Percentiles rank a stretch among this genome's conserved stretches.
Evolutionary conservation across 2,888 invertebrate genomes (phyloP).

Genomic region (Prosapia bicincta): DNA sequence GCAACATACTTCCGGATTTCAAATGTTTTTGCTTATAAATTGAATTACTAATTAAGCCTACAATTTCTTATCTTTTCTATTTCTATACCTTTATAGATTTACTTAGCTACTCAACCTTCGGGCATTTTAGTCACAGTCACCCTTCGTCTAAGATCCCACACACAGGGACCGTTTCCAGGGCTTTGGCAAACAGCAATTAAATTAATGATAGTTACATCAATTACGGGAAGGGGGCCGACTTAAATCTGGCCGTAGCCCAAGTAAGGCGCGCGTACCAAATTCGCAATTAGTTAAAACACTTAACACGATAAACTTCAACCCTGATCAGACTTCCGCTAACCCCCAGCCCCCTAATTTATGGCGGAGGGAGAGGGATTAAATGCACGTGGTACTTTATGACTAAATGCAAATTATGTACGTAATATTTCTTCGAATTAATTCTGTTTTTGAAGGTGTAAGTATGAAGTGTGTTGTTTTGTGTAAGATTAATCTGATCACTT

Average conservation of each 20-base stretch:
- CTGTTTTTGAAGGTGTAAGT: too few species aligned
- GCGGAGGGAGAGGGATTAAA: not conserved
- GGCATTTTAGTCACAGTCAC: too few species aligned
- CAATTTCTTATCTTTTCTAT: too few species aligned
- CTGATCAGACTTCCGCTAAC: not conserved
- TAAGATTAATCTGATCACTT: too few species aligned
- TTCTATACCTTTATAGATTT: too few species aligned
- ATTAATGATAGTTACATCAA: slow-evolving; percentile 2
- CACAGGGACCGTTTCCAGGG: not conserved
- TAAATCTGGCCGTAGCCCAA: not conserved
- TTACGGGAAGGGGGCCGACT: not conserved
- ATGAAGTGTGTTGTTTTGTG: too few species aligned
- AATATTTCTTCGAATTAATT: not conserved
- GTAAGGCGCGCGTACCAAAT: not conserved
- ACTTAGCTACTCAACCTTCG: too few species aligned
- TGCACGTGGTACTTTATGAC: not conserved
- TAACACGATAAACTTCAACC: not conserved
- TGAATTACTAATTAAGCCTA: too few species aligned
- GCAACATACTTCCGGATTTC: too few species aligned
- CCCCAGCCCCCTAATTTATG: not conserved
- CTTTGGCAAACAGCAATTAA: slow-evolving; percentile 2
- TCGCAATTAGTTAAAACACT: not conserved
- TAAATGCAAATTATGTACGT: not conserved
- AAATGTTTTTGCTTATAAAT: too few species aligned
- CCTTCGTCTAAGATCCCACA: too few species aligned